Evolutionary conservation across 2,113 vertebrate species (phyloP).

Genomic region (Chrysemys picta): DNA sequence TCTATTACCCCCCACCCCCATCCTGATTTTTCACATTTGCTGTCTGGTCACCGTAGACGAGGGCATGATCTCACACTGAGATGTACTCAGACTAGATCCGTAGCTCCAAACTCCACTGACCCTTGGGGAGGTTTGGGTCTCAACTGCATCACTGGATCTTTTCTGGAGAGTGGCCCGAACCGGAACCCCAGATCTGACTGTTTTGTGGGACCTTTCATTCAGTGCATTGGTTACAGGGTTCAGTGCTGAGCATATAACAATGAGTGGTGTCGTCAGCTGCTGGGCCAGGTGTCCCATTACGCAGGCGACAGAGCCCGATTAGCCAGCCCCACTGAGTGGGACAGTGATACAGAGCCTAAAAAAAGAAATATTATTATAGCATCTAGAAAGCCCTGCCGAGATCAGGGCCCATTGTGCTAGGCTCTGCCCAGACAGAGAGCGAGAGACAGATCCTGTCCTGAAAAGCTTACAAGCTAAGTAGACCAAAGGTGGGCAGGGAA

Average conservation of each 20-base stretch:
- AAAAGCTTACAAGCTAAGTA: neutral
- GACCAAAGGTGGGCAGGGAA: neutral
- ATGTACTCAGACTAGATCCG: neutral
- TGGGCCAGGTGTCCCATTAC: neutral
- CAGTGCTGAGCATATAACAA: neutral
- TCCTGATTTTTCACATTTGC: no score
- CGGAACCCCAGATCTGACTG: neutral
- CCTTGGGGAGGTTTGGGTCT: neutral
- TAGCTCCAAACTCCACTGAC: neutral
- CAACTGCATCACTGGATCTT: neutral
- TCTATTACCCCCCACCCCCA: no score
- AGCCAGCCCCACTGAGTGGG: neutral
- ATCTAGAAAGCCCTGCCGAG: neutral
- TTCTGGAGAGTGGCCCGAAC: neutral
- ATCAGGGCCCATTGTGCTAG: neutral
- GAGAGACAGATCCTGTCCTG: neutral
- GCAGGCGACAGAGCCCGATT: neutral
- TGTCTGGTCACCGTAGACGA: no score
- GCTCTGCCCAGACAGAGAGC: neutral
- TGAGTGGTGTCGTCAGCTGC: neutral
- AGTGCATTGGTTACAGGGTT: neutral
- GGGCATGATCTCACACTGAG: neutral
- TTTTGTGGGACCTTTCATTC: neutral
- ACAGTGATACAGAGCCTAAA: neutral
- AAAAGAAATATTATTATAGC: neutral